Evolutionary conservation across 1,140 invertebrate genomes (phyloP).

Genomic region (Cydia strobilella): DNA sequence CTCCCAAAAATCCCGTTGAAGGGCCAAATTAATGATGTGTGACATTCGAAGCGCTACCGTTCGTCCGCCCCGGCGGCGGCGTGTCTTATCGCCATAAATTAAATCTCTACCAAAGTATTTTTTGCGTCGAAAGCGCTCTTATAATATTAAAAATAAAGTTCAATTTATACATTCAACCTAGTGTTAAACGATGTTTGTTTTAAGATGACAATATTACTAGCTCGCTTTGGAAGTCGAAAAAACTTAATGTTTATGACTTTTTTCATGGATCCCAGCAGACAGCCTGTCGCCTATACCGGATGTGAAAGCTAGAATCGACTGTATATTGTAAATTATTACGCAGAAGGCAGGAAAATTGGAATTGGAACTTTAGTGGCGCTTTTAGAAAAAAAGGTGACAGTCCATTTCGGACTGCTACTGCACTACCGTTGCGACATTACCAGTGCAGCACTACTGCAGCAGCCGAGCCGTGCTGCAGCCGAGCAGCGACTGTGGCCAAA

Average conservation of each 20-base stretch:
- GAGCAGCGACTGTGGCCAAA: no score
- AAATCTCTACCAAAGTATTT: constrained; percentile 36
- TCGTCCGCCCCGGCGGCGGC: constrained; percentile 52
- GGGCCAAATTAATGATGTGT: constrained; percentile 67
- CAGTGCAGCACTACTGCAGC: no score
- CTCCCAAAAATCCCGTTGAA: constrained; percentile 40
- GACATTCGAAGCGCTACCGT: constrained; percentile 67
- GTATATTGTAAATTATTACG: constrained; percentile 20
- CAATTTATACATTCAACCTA: background rate
- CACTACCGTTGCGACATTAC: no score
- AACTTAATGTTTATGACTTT: constrained; percentile 37
- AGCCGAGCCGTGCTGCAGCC: no score
- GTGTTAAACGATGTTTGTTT: constrained; percentile 40
- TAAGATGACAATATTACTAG: constrained; percentile 49
- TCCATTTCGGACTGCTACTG: no score
- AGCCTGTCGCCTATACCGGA: constrained; percentile 64
- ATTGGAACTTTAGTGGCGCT: no score
- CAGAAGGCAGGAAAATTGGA: no score
- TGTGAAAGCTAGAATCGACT: constrained; percentile 35
- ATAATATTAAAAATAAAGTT: constrained; percentile 34
- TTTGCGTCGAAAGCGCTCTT: background rate
- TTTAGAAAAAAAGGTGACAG: no score
- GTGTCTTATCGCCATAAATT: constrained; percentile 58
- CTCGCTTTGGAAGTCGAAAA: constrained; percentile 40
- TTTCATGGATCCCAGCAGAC: constrained; percentile 56